phyloP scores from a whole-genome alignment of 2,888 invertebrate genomes.

The Polyommatus iphigenia region DNA sequence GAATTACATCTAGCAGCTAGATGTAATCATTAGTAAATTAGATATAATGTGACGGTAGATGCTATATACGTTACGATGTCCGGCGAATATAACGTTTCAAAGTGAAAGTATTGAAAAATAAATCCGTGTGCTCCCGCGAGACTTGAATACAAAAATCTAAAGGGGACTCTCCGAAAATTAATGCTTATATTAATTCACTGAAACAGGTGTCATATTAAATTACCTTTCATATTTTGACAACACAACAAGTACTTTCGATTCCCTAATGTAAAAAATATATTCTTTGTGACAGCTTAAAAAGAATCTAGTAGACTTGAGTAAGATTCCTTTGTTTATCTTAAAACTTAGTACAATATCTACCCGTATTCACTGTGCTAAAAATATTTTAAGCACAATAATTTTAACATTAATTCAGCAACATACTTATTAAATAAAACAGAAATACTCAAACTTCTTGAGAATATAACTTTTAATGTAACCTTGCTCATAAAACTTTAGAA shows the following conservation, averaged over 20 bases:
- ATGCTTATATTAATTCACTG: background rate
- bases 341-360: background rate
- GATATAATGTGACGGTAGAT: background rate
- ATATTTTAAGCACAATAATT: background rate
- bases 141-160: background rate
- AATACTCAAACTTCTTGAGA: background rate
- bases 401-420: background rate
- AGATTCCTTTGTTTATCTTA: conserved; percentile 9
- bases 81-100: background rate
- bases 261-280: background rate
- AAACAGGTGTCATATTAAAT: background rate
- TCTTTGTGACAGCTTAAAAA: background rate
- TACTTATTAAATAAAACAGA: background rate
- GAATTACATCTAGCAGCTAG: too few species aligned
- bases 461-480: background rate
- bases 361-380: background rate
- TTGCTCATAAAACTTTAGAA: too few species aligned
- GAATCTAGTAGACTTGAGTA: background rate
- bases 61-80: background rate
- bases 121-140: background rate
- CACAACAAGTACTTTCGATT: background rate
- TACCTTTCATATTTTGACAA: background rate
- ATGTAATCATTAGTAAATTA: background rate
- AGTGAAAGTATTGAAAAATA: background rate
- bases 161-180: background rate